A percentile compares a stretch with the other conserved stretches of the same genome.
phyloP scores from a whole-genome alignment of 2,797 vertebrate genomes.

The Prionace glauca region DNA sequence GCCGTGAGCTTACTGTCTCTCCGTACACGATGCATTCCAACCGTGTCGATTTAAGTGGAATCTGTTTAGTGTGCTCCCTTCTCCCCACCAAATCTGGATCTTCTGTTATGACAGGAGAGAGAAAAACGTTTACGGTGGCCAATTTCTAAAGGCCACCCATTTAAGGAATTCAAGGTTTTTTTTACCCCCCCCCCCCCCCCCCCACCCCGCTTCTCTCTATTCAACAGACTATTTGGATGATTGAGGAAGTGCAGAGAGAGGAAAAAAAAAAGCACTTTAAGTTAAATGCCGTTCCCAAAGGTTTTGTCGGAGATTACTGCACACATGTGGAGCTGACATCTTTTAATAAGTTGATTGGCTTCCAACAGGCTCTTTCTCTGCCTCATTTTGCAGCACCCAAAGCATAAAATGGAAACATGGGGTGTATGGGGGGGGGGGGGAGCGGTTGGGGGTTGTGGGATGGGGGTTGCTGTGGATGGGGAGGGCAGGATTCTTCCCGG shows the following conservation, averaged over 20 bases:
- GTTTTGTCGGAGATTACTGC: background rate
- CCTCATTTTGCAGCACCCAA: background rate
- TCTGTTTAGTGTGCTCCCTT: background rate
- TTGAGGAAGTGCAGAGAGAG: background rate
- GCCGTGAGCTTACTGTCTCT: background rate
- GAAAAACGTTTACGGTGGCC: background rate
- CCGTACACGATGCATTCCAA: conserved; percentile 29
- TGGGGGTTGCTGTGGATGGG: too few species aligned
- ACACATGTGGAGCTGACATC: background rate
- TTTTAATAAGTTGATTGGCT: background rate
- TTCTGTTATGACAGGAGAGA: conserved; percentile 29
- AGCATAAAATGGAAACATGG: background rate
- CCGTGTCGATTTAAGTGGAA: background rate
- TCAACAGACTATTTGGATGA: background rate
- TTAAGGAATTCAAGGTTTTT: conserved; percentile 18
- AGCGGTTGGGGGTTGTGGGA: too few species aligned
- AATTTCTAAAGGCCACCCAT: background rate
- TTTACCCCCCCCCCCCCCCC: too few species aligned
- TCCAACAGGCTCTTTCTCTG: background rate
- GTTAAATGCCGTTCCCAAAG: background rate
- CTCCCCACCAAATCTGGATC: background rate
- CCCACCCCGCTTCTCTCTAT: background rate
- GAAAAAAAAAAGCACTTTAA: background rate
- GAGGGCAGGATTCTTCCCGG: background rate
- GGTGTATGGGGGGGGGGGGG: too few species aligned